Conservation (phyloP, 2,113 vertebrate genomes). For the Numida meleagris region DNA sequence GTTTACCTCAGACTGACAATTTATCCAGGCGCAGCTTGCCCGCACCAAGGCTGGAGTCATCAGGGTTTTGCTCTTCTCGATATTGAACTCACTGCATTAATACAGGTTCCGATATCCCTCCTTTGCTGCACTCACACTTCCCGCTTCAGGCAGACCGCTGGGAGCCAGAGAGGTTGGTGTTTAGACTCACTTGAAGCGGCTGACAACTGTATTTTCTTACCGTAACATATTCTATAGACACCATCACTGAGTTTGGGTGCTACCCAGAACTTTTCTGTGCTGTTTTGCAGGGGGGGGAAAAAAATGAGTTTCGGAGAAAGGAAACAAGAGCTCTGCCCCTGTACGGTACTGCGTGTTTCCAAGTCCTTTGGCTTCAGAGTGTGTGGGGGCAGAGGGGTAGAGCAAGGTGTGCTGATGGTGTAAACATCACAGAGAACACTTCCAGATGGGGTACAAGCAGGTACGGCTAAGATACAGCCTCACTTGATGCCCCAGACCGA, state of each 20-base stretch:
- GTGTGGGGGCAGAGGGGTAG: no score
- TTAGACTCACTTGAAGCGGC: background rate
- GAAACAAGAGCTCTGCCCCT: background rate
- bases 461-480: no score
- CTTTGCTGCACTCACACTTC: background rate
- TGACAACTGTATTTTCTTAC: background rate
- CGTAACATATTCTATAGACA: background rate
- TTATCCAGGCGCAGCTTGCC: background rate
- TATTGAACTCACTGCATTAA: background rate
- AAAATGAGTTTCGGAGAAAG: background rate
- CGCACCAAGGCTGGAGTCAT: background rate
- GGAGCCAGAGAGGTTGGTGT: background rate
- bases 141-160: background rate
- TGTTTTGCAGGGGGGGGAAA: background rate
- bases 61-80: background rate
- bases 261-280: background rate
- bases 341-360: rapidly evolving
- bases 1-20: background rate
- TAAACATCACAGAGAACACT: rapidly evolving
- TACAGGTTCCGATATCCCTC: background rate
- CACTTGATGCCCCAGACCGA: rapidly evolving
- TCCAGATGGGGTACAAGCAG: rapidly evolving
- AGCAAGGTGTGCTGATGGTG: rapidly evolving
- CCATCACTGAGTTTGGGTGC: rapidly evolving
- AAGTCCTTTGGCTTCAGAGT: no score